Base-by-base conservation (phyloP, 2,888 invertebrate species). In the Nebria salina region DNA sequence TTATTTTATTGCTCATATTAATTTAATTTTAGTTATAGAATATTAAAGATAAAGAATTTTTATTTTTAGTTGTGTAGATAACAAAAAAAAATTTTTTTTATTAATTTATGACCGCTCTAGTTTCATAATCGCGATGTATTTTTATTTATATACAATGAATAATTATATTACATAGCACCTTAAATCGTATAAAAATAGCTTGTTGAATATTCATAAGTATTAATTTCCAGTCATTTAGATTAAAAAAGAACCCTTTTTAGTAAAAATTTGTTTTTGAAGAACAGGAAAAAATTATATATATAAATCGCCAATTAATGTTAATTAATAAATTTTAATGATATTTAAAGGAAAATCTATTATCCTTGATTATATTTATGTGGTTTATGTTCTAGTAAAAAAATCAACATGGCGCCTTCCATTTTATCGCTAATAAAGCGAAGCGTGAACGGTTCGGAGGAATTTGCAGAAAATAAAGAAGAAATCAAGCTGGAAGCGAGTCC, bases 401-500 rank as follows among this genome's bases (percentile, higher is more conserved):
- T 26, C 68, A 84, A 70, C 72, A 86, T 86, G 86, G 86, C 86
- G 82, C 86, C 86, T 74, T 83, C 84, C 76, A 78, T 85, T 74
- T 75, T 83, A 42, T 82, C 83, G 68, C 81, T 84, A 75, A 82
- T 83, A 86, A 88, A 89, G 86, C 89, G 91, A 87, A 64, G 26
- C 9, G 75, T 64, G 11, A n/a, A 26, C 41, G 13, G n/a, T 25
- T 41, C 73, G 41, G 73, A 73, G 8, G 73, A 73, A 20, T n/a
- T 20, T 26, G 15, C 75, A 64, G 78, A 25, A 15, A 76, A 83
- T n/a, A 82, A 85, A 72, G 87, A 86, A 70, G 26, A 73, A 42
- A 13, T 54, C 2, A 82, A 74, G 11, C 41, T 81, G n/a, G 75
- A 86, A 11, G 83, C 85, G 5, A 83, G 86, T 9, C 86, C 89